Evolutionary conservation across 2,888 invertebrate species (phyloP).

Genomic region (Gymnosoma rotundatum): DNA sequence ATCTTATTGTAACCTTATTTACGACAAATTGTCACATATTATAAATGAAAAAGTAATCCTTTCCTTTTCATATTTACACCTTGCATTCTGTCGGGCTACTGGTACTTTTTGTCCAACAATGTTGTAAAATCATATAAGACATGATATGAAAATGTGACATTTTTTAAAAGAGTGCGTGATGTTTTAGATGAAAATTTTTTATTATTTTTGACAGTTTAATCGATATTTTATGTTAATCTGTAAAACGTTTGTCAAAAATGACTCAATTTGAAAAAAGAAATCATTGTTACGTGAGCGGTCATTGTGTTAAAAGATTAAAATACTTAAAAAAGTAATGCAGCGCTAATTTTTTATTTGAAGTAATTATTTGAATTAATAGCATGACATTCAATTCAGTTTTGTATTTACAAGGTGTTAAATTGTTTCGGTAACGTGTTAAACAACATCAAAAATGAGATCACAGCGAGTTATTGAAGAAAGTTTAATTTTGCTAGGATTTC

Average conservation of each 20-base stretch:
- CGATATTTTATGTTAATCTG: constrained; percentile 76
- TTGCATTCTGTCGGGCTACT: background rate
- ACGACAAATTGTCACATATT: constrained; percentile 33
- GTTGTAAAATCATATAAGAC: constrained; percentile 6
- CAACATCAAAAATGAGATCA: constrained; percentile 51
- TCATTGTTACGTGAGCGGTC: constrained; percentile 40
- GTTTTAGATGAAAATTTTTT: constrained; percentile 50
- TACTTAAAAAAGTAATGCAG: background rate
- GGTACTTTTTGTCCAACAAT: background rate
- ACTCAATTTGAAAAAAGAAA: constrained; percentile 73
- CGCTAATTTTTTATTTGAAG: constrained; percentile 36
- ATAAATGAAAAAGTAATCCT: constrained; percentile 37
- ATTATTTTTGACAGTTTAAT: constrained; percentile 63
- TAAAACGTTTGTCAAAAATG: constrained; percentile 72
- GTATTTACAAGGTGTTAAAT: constrained; percentile 53
- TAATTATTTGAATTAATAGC: background rate
- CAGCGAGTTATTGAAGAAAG: background rate
- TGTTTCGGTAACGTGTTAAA: constrained; percentile 60
- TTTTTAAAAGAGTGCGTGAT: constrained; percentile 49
- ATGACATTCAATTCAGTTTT: background rate
- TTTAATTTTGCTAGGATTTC: background rate
- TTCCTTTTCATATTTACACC: constrained; percentile 1
- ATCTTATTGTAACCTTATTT: constrained; percentile 21
- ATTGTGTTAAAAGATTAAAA: background rate
- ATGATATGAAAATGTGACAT: constrained; percentile 33